Base-by-base conservation (phyloP, 2,113 vertebrate species). In the Chionodraco myersi region DNA sequence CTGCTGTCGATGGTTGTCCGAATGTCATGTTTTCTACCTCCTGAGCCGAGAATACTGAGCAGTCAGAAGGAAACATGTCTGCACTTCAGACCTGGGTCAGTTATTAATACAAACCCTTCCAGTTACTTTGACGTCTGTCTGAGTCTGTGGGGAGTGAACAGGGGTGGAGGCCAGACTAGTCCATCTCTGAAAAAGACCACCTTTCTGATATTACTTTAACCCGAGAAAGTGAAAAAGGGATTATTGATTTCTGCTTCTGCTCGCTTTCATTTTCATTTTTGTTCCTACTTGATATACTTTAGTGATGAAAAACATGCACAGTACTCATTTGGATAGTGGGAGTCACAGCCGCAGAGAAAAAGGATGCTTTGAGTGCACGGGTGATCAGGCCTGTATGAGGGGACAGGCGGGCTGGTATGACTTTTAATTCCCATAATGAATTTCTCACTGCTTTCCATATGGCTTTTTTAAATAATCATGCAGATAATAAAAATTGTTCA, bases 71-170 rank as follows among this genome's bases (percentile, higher is more conserved):
- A 88, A 85, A 85, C 74, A 71, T 52, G 75, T 78, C 65, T 60
- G 64, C 60, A 60, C 62, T 57, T 90, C 84, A 89, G 66, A 63
- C 56, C 45, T 62, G 68, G 74, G 49, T 82, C 84, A 47, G 60
- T 84, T 85, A 85, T 84, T 86, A 81, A 89, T 89, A 86, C 69
- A 86, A 86, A 84, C 41, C 77, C 70, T 67, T 69, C 48, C 77
- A 83, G 66, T 70, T 75, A 60, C 69, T 80, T 72, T 89, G 83
- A 86, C 62, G 68, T 91, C 52, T 65, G 62, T n/a, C 30, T 0
- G 60, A 75, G 72, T 69, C 68, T 70, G 57, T 58, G 6, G 75
- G 51, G 72, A 85, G 72, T 10, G 65, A 64, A 75, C 68, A 69
- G 47, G 74, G 65, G 75, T n/a, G 58, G 61, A 64, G 63, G 56